Evolutionary conservation across 2,797 vertebrate species (phyloP).

Genomic region (Trachops cirrhosus): DNA sequence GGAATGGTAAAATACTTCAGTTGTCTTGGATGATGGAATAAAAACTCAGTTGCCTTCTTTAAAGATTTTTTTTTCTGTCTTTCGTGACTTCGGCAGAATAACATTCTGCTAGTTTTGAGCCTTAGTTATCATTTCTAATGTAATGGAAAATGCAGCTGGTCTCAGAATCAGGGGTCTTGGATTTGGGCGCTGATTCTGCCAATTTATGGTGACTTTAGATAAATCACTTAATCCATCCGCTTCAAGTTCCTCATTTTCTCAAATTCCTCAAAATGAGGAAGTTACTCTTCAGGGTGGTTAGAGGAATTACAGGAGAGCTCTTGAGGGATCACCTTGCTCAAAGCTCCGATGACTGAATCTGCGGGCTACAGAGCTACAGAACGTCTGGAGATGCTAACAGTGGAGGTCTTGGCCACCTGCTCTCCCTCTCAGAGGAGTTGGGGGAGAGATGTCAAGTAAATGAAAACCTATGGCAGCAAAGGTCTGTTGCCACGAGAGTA

Average conservation of each 20-base stretch:
- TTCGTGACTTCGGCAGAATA: constrained; percentile 6
- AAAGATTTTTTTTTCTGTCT: not conserved
- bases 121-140: not conserved
- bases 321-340: not conserved
- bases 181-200: not conserved
- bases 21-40: constrained; percentile 14
- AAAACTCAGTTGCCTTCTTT: constrained; percentile 7
- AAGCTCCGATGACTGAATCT: not conserved
- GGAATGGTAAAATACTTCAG: not conserved
- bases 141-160: constrained; percentile 5
- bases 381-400: not conserved
- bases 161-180: not conserved
- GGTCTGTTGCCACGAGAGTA: not conserved
- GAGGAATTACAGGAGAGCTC: not conserved
- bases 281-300: not conserved
- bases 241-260: not conserved
- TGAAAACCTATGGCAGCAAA: not conserved
- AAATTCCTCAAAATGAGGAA: not conserved
- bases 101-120: not conserved
- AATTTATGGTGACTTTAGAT: not conserved
- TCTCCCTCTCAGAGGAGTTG: not conserved
- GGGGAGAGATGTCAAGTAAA: not conserved
- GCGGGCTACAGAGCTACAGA: not conserved
- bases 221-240: not conserved
- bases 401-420: not conserved